Base-by-base conservation (phyloP, 2,888 invertebrate genomes). In the Amblyteles armatorius region DNA sequence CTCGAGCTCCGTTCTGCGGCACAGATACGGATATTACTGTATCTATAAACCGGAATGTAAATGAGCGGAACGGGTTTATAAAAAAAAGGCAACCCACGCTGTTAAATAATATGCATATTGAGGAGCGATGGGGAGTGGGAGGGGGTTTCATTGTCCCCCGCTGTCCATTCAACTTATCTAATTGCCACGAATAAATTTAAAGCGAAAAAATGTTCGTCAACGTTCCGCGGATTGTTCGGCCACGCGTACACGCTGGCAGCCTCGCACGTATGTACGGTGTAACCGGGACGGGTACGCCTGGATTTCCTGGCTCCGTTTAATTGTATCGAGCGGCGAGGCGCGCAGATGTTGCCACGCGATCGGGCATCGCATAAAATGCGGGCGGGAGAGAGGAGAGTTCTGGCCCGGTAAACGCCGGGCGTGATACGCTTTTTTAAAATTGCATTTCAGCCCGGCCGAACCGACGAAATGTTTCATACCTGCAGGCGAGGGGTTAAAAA, bases 181-280 rank as follows among this genome's bases (percentile, higher is more conserved):
- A 82, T 79, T 85, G 79, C 74, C 72, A 6, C 65, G 82, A 79
- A 85, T 82, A 69, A 82, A 85, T 85, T 79, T 79, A 85, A 63
- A 33, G 65, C 71, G 73, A 44, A 36, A 71, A 79, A 85, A 77
- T 72, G 77, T 60, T 16, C 29, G 60, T 63, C 73, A 48, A 48
- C 44, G 44, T 36, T 29, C 22, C 33, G n/a, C 40, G 67, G 11
- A 3, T 26, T 19, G 55, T 40, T 7, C 40, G 55, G 33, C 19
- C 16, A 7, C 63, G 11, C 48, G 55, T 60, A 26, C 48, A 73
- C 33, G 19, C 48, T 13, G 29, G 22, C 22, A 36, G 19, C 6
- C 40, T 1, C 7, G 33, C 29, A 40, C 19, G 40, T 36, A n/a
- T 68, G 13, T 44, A 9, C 7, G 11, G 74, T 69, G 26, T 60